These are phyloP conservation scores for Chaetops frenatus DNA, from an alignment of 2,113 vertebrate genomes.

Conservation along the genomic window DNA sequence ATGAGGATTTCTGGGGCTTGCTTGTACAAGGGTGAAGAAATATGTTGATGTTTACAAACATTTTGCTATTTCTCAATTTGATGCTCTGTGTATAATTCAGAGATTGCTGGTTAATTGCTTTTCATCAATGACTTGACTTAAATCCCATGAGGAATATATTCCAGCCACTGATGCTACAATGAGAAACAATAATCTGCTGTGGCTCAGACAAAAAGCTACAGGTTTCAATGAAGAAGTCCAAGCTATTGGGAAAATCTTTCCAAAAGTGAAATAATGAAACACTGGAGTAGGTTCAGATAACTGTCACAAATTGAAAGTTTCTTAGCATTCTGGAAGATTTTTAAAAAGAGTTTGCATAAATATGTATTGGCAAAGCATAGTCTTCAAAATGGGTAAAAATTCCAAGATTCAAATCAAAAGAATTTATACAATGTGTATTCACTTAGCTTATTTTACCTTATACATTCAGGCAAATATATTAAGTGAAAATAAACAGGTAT, in stretches of 20 bases:
- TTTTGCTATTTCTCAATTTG: not conserved
- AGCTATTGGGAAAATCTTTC: not conserved
- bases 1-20: not conserved
- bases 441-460: not conserved
- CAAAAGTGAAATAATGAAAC: not conserved
- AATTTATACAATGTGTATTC: not conserved
- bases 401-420: not conserved
- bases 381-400: not conserved
- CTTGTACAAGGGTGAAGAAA: not conserved
- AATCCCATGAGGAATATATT: not conserved
- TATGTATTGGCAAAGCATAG: not conserved
- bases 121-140: not conserved
- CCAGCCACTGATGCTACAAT: not conserved
- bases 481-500: not conserved
- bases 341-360: not conserved
- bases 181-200: not conserved
- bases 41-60: not conserved
- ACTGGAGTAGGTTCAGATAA: not conserved
- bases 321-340: not conserved
- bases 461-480: not conserved
- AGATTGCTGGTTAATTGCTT: not conserved
- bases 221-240: not conserved
- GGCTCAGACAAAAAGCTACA: not conserved
- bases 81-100: not conserved
- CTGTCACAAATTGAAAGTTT: not conserved